Percentiles rank a stretch among this genome's conserved stretches.
These are phyloP conservation scores for Hyperoplus immaculatus DNA, from an alignment of 2,797 vertebrate species.

Conservation along the genomic window DNA sequence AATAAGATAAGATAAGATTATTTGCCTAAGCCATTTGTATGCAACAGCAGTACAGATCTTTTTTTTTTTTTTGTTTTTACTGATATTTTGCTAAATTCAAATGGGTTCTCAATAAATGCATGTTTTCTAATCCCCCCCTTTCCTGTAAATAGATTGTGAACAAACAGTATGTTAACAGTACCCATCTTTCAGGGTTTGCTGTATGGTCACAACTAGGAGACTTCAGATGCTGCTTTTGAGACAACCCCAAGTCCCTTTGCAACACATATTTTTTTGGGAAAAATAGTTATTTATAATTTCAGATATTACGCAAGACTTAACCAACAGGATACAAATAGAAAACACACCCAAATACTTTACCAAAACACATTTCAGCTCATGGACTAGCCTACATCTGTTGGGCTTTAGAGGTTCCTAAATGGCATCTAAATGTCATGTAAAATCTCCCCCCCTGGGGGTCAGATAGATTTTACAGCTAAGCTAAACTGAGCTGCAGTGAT, in stretches of 20 bases:
- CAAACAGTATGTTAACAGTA: too few species aligned
- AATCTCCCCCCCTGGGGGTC: conserved; percentile 26
- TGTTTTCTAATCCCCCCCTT: too few species aligned
- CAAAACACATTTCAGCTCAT: conserved; percentile 12
- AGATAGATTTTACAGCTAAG: conserved; percentile 54
- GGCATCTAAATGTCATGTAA: conserved; percentile 20
- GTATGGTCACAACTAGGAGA: too few species aligned
- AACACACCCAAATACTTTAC: not conserved
- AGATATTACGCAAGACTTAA: too few species aligned
- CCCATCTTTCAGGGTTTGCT: too few species aligned
- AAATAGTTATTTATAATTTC: too few species aligned
- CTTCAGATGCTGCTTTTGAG: not conserved
- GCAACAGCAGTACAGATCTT: too few species aligned
- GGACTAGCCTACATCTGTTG: not conserved
- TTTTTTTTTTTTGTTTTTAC: too few species aligned
- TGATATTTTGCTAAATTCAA: not conserved
- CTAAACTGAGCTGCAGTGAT: conserved; percentile 58
- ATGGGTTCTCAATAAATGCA: not conserved
- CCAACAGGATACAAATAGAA: conserved; percentile 5
- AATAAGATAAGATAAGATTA: not conserved
- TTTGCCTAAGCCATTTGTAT: not conserved
- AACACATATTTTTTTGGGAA: not conserved
- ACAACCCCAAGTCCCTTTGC: not conserved
- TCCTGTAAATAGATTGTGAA: too few species aligned
- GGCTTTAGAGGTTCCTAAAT: conserved; percentile 21